Conservation (phyloP, 2,113 vertebrate species). For the Paraplagusia blochii region DNA sequence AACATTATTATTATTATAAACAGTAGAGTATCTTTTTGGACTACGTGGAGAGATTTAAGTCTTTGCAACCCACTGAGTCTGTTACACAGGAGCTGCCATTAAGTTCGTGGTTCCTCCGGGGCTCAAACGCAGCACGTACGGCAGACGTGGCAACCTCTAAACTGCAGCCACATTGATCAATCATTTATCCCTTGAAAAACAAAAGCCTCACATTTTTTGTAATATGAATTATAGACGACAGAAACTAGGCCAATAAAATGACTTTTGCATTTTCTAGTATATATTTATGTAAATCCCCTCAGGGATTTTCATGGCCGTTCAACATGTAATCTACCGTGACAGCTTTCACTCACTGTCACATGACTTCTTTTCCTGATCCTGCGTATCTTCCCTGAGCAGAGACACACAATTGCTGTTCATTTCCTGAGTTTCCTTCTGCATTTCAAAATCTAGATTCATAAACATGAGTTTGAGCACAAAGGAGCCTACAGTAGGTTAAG, state of each 20-base stretch:
- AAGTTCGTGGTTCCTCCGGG: too few relatives aligned
- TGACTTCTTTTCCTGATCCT: constrained; percentile 29
- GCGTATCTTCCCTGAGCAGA: constrained; percentile 9
- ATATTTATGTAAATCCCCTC: constrained; percentile 5
- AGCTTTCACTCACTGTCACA: constrained; percentile 57
- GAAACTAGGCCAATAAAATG: constrained; percentile 9
- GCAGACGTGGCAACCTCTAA: too few relatives aligned
- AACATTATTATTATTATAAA: too few relatives aligned
- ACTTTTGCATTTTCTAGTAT: constrained; percentile 5
- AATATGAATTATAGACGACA: not conserved
- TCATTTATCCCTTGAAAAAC: not conserved
- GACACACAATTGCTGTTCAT: constrained; percentile 12
- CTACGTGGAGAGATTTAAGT: too few relatives aligned
- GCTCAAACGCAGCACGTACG: too few relatives aligned
- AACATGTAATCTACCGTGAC: constrained; percentile 17
- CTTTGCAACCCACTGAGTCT: too few relatives aligned
- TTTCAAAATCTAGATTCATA: not conserved
- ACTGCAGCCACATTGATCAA: too few relatives aligned
- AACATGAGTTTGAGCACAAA: too few relatives aligned
- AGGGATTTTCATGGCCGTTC: constrained; percentile 32
- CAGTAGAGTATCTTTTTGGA: too few relatives aligned
- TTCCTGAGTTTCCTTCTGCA: constrained; percentile 34
- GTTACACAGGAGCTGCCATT: too few relatives aligned
- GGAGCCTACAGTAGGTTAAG: too few relatives aligned
- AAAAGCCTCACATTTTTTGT: too few relatives aligned